Evolutionary conservation across 2,888 invertebrate genomes (phyloP).

Genomic region (Leptinotarsa juncta): DNA sequence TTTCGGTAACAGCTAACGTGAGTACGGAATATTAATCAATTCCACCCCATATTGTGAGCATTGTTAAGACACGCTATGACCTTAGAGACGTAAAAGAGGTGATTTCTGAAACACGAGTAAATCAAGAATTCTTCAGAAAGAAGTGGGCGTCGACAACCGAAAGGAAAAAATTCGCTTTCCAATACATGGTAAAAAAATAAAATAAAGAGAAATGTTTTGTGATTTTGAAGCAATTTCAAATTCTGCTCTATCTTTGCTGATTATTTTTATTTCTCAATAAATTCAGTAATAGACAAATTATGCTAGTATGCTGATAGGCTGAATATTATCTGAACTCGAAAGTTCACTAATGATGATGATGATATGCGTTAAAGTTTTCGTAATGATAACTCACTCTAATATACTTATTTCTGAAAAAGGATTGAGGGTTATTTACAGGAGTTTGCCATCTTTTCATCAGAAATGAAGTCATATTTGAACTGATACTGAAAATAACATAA

Average conservation of each 20-base stretch:
- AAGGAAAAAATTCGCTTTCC: not conserved
- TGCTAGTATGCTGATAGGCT: no score
- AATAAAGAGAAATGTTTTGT: no score
- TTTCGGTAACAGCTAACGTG: conserved; percentile 43
- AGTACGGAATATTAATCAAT: conserved; percentile 41
- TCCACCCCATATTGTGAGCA: conserved; percentile 26
- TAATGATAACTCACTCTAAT: not conserved
- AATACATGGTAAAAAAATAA: no score
- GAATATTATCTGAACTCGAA: not conserved
- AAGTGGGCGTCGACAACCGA: not conserved
- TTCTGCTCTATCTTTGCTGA: no score
- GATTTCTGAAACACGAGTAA: not conserved
- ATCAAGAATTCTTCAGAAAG: not conserved
- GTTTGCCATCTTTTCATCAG: no score
- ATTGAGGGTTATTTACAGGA: no score
- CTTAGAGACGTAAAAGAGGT: not conserved
- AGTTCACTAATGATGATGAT: not conserved
- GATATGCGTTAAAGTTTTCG: not conserved
- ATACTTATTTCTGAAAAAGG: not conserved
- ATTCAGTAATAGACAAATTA: no score
- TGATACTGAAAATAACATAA: no score
- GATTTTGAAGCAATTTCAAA: no score
- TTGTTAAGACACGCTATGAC: conserved; percentile 30
- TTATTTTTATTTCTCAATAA: no score
- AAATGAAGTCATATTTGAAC: no score